Base-by-base conservation (phyloP, 2,888 invertebrate genomes). In the Ctenicera cuprea region DNA sequence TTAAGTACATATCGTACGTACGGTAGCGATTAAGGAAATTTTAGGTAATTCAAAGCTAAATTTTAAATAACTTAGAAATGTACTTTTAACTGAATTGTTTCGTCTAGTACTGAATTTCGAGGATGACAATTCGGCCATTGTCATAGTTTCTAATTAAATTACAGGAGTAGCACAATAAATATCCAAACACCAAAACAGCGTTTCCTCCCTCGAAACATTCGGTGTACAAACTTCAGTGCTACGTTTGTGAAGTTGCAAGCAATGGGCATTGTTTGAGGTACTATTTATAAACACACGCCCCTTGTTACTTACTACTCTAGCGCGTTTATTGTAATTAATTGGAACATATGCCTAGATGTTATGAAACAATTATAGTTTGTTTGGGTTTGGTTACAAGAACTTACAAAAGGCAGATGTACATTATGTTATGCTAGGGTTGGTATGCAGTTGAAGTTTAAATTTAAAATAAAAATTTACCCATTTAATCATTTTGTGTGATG, bases 271-370 rank as follows among this genome's bases (percentile, higher is more conserved):
- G 52, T 52, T 52, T 26, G 52, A 11, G 12, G 8, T 52, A 52
- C 52, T 52, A 52, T 48, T 52, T 52, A 52, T 26, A 26, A 26
- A 52, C 52, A 11, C 8, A 5, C 48, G 20, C 48, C 26, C 52
- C 26, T 12, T 22, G 12, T 26, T 52, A 12, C 18, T 52, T n/a
- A n/a, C n/a, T n/a, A n/a, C n/a, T n/a, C 26, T 1, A 52, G 18
- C 22, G n/a, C 26, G 52, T 52, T 50, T 50, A 26, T 52, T 52
- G 26, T 26, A 52, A 52, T 52, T 52, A 52, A 52, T 52, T 52
- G 26, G 52, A 52, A 26, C 52, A 26, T 52, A 52, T 26, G 52
- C 52, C 1, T 52, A 22, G 26, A 52, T 52, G 52, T 52, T 52
- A 52, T 26, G 26, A 52, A 52, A 52, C 52, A 22, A 52, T 52